Evolutionary conservation across 2,797 vertebrate species (phyloP).

Genomic region (Amazona ochrocephala): DNA sequence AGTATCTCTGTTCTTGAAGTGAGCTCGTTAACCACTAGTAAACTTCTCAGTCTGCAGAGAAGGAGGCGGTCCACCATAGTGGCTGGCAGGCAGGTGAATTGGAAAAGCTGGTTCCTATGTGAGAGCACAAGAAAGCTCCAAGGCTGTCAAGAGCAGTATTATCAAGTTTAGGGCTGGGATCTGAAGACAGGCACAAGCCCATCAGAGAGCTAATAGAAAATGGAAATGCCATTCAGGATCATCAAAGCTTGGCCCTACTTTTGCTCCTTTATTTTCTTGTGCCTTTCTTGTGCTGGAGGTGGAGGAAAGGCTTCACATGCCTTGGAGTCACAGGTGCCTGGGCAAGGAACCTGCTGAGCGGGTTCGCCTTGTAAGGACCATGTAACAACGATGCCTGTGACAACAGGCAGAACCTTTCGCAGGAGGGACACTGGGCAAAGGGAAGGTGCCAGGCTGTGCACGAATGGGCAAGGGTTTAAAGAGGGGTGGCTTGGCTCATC

Average conservation of each 20-base stretch:
- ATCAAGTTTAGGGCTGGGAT: neutral
- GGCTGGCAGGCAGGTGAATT: neutral
- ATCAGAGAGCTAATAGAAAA: neutral
- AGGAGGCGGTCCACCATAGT: neutral
- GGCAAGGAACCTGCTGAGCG: neutral
- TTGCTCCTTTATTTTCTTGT: neutral
- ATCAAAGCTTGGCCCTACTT: neutral
- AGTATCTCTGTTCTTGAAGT: neutral
- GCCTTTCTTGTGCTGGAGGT: neutral
- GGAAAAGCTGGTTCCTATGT: neutral
- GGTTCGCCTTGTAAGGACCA: neutral
- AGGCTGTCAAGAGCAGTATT: neutral
- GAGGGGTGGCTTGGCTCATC: neutral
- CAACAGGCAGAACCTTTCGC: neutral
- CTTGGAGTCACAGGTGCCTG: neutral
- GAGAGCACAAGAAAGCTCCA: neutral
- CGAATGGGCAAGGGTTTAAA: neutral
- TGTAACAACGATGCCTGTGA: neutral
- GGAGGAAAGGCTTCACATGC: neutral
- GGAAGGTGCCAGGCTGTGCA: neutral
- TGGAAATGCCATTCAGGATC: neutral
- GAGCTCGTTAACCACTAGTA: neutral
- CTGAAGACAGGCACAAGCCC: neutral
- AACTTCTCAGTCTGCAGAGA: neutral
- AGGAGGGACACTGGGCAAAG: neutral